A percentile compares a stretch with the other conserved stretches of the same genome.
Evolutionary conservation across 2,888 invertebrate genomes (phyloP).

Genomic region (Tinea trinotella): DNA sequence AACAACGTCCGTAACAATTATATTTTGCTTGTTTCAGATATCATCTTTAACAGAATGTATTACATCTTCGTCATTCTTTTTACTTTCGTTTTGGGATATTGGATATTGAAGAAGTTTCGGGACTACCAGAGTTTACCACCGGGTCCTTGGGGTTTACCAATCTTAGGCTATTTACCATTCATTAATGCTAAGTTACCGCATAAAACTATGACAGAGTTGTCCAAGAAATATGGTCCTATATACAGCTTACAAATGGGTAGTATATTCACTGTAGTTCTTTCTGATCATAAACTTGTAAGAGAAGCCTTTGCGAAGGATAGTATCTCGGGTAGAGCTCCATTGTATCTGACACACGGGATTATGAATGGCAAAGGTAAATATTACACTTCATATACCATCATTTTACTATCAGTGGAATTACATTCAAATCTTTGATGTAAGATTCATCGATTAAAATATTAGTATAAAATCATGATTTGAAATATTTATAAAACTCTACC

Average conservation of each 20-base stretch:
- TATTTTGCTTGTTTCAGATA: too few relatives aligned
- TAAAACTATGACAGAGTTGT: constrained; percentile 76
- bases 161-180: constrained; percentile 85
- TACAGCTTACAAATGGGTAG: constrained; percentile 83
- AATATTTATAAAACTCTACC: too few relatives aligned
- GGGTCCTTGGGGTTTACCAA: constrained; percentile 84
- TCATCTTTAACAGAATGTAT: constrained; percentile 42
- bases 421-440: too few relatives aligned
- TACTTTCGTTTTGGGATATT: constrained; percentile 40
- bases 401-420: neutral
- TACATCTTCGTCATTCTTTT: constrained; percentile 38
- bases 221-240: constrained; percentile 80
- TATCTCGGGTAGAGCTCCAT: constrained; percentile 84
- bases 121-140: constrained; percentile 75
- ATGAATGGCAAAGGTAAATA: constrained; percentile 88
- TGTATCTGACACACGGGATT: constrained; percentile 88
- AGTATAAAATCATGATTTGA: too few relatives aligned
- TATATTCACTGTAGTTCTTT: constrained; percentile 82
- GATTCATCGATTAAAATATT: too few relatives aligned
- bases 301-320: constrained; percentile 80
- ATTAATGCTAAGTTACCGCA: constrained; percentile 80
- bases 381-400: neutral
- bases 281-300: constrained; percentile 80
- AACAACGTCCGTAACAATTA: too few relatives aligned
- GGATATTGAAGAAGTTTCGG: constrained; percentile 48